Evolutionary conservation across 2,888 invertebrate genomes (phyloP).

Genomic region (Oligia fasciuncula): DNA sequence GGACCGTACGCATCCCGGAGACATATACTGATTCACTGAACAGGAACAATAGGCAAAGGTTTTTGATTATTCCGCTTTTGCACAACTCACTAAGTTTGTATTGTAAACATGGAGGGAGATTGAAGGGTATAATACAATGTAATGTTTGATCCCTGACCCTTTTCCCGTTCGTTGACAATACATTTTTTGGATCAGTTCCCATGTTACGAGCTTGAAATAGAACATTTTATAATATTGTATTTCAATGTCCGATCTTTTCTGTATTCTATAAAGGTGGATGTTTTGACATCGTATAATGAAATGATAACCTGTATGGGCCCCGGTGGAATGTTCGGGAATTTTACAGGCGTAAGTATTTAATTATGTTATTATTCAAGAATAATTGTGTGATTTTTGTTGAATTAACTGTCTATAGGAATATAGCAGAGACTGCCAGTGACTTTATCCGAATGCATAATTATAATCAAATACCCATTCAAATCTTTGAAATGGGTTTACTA

Average conservation of each 20-base stretch:
- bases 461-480: neutral
- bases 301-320: slow-evolving; percentile 89
- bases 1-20: slow-evolving; percentile 48
- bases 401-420: neutral
- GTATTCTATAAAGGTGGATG: slow-evolving; percentile 79
- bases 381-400: neutral
- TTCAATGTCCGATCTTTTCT: slow-evolving; percentile 13
- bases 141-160: slow-evolving; percentile 48
- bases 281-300: slow-evolving; percentile 86
- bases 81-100: slow-evolving; percentile 52
- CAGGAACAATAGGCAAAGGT: slow-evolving; percentile 62
- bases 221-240: slow-evolving; percentile 18
- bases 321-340: slow-evolving; percentile 89
- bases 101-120: slow-evolving; percentile 49
- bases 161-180: slow-evolving; percentile 38
- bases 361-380: neutral
- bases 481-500: neutral
- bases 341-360: slow-evolving; percentile 80
- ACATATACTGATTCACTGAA: slow-evolving; percentile 57
- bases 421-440: neutral
- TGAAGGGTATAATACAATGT: slow-evolving; percentile 15
- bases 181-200: slow-evolving; percentile 26
- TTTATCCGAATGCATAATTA: neutral
- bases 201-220: slow-evolving; percentile 29
- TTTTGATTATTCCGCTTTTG: slow-evolving; percentile 61